phyloP scores from a whole-genome alignment of 2,888 invertebrate genomes.

The Serripes groenlandicus region DNA sequence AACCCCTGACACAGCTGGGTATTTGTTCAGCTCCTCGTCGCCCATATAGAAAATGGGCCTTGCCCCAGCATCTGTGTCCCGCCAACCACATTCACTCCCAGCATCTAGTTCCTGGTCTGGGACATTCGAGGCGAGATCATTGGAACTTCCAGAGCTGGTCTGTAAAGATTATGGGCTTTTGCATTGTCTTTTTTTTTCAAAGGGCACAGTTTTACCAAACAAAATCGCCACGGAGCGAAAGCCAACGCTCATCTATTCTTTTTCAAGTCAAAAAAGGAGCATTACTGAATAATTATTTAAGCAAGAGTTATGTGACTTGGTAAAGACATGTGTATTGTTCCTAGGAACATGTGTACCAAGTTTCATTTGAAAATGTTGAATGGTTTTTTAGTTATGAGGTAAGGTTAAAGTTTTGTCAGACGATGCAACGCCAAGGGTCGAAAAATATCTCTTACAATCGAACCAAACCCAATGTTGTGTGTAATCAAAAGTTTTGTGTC shows the following conservation, averaged over 20 bases:
- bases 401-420: too few species aligned
- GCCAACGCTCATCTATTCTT: not conserved
- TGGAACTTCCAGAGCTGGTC: slow-evolving; percentile 54
- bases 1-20: slow-evolving; percentile 10
- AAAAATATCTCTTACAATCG: too few species aligned
- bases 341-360: too few species aligned
- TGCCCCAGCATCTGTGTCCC: slow-evolving; percentile 14
- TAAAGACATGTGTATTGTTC: too few species aligned
- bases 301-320: too few species aligned
- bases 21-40: slow-evolving; percentile 40
- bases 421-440: too few species aligned
- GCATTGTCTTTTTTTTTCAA: not conserved
- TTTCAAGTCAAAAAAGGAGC: too few species aligned
- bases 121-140: slow-evolving; percentile 22
- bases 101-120: slow-evolving; percentile 26
- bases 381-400: too few species aligned
- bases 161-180: slow-evolving; percentile 11
- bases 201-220: not conserved
- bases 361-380: too few species aligned
- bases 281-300: too few species aligned
- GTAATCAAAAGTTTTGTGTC: too few species aligned
- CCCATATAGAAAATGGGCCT: slow-evolving; percentile 53
- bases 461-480: too few species aligned
- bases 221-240: not conserved
- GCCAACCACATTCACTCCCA: slow-evolving; percentile 52